Evolutionary conservation across 2,113 vertebrate genomes (phyloP).

Genomic region (Eclectus roratus): DNA sequence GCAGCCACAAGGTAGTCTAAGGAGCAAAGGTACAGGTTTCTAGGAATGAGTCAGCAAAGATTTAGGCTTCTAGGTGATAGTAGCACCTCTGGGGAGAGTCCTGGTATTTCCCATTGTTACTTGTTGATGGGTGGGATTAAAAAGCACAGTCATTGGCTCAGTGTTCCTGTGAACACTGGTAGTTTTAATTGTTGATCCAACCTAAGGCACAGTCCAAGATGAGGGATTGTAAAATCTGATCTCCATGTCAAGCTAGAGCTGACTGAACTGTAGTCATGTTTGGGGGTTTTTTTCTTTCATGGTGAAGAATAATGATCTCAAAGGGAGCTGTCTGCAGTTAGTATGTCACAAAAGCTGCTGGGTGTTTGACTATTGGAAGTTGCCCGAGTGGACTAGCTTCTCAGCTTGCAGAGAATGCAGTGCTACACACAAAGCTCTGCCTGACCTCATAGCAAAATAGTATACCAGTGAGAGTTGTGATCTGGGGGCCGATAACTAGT

Average conservation of each 20-base stretch:
- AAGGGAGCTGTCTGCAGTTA: neutral
- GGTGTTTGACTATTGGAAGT: neutral
- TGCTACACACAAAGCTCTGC: neutral
- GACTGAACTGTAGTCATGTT: neutral
- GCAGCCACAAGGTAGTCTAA: neutral
- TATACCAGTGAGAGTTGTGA: neutral
- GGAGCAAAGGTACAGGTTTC: neutral
- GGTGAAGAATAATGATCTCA: neutral
- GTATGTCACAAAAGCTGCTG: neutral
- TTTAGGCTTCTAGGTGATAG: neutral
- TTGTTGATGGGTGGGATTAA: neutral
- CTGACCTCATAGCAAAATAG: neutral
- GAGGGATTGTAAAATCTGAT: neutral
- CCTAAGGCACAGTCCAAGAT: neutral
- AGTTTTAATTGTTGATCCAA: neutral
- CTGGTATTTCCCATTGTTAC: neutral
- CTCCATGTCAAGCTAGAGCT: neutral
- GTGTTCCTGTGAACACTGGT: neutral
- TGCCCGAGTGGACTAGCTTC: neutral
- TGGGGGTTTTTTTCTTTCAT: neutral
- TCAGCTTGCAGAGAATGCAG: neutral
- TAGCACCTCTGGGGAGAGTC: neutral
- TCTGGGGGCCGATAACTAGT: neutral
- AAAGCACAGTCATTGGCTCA: neutral
- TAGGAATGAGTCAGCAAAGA: neutral